A percentile compares a stretch with the other conserved stretches of the same genome.
These are phyloP conservation scores for Ophion costatus DNA, from an alignment of 2,888 invertebrate genomes.

Conservation along the genomic window DNA sequence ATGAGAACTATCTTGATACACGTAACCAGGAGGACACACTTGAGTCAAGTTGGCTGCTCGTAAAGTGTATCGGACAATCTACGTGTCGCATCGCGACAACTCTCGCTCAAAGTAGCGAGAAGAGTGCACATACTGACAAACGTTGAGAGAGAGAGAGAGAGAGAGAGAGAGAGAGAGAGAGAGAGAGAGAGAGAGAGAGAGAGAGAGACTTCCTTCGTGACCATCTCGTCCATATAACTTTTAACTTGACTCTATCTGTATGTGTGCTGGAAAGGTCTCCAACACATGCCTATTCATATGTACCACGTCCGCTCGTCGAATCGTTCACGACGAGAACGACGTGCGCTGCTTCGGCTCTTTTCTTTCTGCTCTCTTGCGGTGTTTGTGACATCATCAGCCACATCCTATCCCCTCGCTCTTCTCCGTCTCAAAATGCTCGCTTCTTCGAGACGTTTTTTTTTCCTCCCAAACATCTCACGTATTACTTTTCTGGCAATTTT, in stretches of 20 bases:
- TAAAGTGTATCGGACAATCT: constrained; percentile 78
- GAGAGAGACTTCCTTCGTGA: not conserved
- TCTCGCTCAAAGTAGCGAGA: constrained; percentile 79
- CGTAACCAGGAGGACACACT: constrained; percentile 78
- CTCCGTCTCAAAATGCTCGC: not conserved
- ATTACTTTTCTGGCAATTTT: not conserved
- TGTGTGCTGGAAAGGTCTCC: constrained; percentile 22
- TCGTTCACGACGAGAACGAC: constrained; percentile 24
- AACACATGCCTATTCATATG: constrained; percentile 15
- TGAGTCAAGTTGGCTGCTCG: constrained; percentile 75
- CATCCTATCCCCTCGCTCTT: constrained; percentile 11
- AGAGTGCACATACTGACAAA: constrained; percentile 72
- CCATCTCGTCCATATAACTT: constrained; percentile 22
- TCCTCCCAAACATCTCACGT: constrained; percentile 48
- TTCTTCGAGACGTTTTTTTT: constrained; percentile 14
- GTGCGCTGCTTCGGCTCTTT: constrained; percentile 19
- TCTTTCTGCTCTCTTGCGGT: constrained; percentile 5
- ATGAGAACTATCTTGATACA: constrained; percentile 75
- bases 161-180: not conserved
- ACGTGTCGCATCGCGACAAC: constrained; percentile 80
- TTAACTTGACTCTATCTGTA: constrained; percentile 17
- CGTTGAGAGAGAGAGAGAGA: constrained; percentile 55
- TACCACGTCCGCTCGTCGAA: constrained; percentile 15
- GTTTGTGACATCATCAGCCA: constrained; percentile 32
- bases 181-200: too few relatives aligned